Evolutionary conservation across 2,113 vertebrate species (phyloP), one percentile per base, ranked within the genome.

Genomic region (Epinephelus moara): DNA sequence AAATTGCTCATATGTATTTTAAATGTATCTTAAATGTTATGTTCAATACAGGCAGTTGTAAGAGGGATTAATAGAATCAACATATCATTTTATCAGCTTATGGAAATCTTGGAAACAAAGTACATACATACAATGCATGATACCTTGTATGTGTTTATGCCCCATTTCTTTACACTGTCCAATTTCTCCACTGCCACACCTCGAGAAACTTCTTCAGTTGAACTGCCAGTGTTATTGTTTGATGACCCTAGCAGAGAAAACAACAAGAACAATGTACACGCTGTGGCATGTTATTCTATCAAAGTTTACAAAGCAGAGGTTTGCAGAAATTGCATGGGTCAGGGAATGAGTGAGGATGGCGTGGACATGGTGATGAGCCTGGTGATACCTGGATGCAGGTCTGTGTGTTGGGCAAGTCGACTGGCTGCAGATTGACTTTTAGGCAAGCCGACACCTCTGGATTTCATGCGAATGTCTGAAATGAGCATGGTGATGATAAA

Each of bases 71-170:
- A 59, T 19, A 27, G 37, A 6, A 7, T 3, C 1, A 30, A 49
- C 3, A 47, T 30, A 30, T 57, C 6, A 55, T 40, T 37, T 40
- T 12, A 60, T 30, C n/a, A 21, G 23, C 3, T 42, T 53, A 4
- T 62, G 37, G 10, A 57, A 61, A 21, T 13, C 11, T 72, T 27
- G 4, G n/a, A 62, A 33, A 27, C 9, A 21, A 67, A 80, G 37
- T 33, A 4, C 12, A 17, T 19, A 7, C 4, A 66, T 3, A 7
- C 3, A 70, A 18, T 33, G 2, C 10, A 74, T 15, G 52, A 21
- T 91, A 98, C 98, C 97, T 99, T 99, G 81, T 99, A 99, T 0
- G 98, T 99, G 95, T 99, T 99, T 88, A 99, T 97, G 45, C 98
- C 96, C 98, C 98, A 99, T 75, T 99, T 99, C 95, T 97, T 98